Percentiles rank a stretch among this genome's conserved stretches.
phyloP scores from a whole-genome alignment of 2,888 invertebrate species.

The Lottia gigantea region DNA sequence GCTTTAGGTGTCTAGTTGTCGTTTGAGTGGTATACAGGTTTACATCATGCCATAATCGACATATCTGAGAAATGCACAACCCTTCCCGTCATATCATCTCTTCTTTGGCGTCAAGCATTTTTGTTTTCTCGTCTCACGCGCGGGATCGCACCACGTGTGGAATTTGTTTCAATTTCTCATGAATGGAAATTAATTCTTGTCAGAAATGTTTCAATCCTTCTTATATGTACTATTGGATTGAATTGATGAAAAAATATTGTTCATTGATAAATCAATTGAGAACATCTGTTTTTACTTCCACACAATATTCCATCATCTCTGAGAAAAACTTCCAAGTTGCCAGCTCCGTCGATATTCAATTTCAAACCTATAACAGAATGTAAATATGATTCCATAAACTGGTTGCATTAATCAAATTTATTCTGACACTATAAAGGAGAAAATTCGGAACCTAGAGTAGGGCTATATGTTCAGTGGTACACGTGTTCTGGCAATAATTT shows the following conservation, averaged over 20 bases:
- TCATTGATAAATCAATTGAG: conserved; percentile 9
- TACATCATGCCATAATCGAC: conserved; percentile 8
- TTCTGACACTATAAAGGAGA: too few relatives aligned
- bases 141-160: conserved; percentile 8
- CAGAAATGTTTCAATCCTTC: conserved; percentile 11
- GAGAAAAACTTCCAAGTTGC: too few relatives aligned
- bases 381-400: too few relatives aligned
- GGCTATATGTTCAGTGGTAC: too few relatives aligned
- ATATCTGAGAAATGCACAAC: conserved; percentile 11
- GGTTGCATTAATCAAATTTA: too few relatives aligned
- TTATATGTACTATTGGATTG: conserved; percentile 9
- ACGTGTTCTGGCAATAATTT: too few relatives aligned
- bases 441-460: too few relatives aligned
- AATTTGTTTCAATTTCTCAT: conserved; percentile 11
- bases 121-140: conserved; percentile 4
- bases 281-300: conserved; percentile 5
- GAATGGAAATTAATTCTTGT: conserved; percentile 10
- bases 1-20: conserved; percentile 8
- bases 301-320: background rate
- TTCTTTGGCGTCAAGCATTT: conserved; percentile 5
- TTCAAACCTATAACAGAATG: too few relatives aligned
- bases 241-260: conserved; percentile 11
- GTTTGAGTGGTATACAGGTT: conserved; percentile 6
- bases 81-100: background rate
- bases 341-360: too few relatives aligned